phyloP scores from a whole-genome alignment of 64 coral and sea anemone genomes.

The Cladopsammia gracilis region DNA sequence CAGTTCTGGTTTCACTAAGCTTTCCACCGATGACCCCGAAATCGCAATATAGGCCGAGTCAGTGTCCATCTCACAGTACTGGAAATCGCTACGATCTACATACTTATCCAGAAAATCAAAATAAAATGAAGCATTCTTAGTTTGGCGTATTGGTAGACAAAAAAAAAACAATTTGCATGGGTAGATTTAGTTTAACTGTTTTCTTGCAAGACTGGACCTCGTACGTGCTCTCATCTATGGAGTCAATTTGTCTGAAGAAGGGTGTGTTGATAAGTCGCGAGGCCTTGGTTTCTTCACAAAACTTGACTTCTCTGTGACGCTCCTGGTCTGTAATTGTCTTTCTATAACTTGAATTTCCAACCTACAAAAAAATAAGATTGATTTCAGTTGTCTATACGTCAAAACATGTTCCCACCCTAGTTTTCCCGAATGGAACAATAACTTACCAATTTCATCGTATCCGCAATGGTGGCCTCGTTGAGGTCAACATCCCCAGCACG shows the following conservation, averaged over 20 bases:
- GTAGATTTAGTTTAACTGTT: background rate
- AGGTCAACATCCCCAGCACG: constrained; percentile 52
- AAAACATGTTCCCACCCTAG: too few species aligned
- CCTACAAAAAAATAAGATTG: too few species aligned
- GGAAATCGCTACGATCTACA: constrained; percentile 44
- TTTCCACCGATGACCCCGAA: constrained; percentile 31
- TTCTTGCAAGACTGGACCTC: constrained; percentile 20
- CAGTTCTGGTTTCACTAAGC: constrained; percentile 40
- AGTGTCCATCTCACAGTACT: constrained; percentile 54
- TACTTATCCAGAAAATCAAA: constrained; percentile 60
- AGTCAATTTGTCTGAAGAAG: background rate
- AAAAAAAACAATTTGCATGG: background rate
- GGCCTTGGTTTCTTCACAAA: background rate
- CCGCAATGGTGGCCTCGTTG: constrained; percentile 17
- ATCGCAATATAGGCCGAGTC: constrained; percentile 48
- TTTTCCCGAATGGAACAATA: too few species aligned
- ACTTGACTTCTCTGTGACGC: background rate
- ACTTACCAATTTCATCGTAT: constrained; percentile 40
- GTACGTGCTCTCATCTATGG: background rate
- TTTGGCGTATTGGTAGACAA: constrained; percentile 36
- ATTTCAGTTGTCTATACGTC: too few species aligned
- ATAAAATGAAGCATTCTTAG: constrained; percentile 68
- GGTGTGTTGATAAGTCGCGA: background rate
- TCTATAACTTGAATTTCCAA: background rate
- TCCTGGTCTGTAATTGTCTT: constrained; percentile 41